These are phyloP conservation scores for Agraylea sexmaculata DNA, from an alignment of 1,140 invertebrate species.

Conservation along the genomic window DNA sequence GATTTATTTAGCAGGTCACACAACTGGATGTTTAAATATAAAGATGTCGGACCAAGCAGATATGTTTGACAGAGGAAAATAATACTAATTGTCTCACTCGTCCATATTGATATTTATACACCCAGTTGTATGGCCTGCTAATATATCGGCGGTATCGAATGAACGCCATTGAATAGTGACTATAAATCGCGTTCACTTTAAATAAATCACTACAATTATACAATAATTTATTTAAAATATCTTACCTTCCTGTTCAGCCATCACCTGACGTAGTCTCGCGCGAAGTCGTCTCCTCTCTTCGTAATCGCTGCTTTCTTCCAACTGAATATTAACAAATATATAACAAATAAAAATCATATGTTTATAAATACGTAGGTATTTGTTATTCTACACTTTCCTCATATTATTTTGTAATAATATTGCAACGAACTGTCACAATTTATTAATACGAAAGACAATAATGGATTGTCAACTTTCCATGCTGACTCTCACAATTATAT, in stretches of 20 bases:
- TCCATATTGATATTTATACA: too few species aligned
- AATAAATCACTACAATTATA: background rate
- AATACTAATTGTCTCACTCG: too few species aligned
- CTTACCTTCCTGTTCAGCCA: conserved; percentile 67
- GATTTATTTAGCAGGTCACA: too few species aligned
- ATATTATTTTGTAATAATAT: background rate
- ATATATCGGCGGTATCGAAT: too few species aligned
- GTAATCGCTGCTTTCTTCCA: conserved; percentile 75
- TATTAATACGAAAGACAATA: background rate
- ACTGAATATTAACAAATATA: conserved; percentile 40
- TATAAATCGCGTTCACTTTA: background rate
- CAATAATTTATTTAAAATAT: conserved; percentile 1
- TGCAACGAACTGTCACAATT: background rate
- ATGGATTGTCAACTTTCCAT: too few species aligned
- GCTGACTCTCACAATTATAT: conserved; percentile 1
- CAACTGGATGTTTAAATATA: too few species aligned
- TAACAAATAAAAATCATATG: conserved; percentile 6
- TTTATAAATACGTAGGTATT: too few species aligned
- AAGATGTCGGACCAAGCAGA: too few species aligned
- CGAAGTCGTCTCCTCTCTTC: conserved; percentile 72
- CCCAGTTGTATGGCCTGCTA: too few species aligned
- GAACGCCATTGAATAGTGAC: conserved; percentile 2
- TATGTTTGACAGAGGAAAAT: too few species aligned
- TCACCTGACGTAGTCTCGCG: conserved; percentile 59
- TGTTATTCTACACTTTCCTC: background rate